Evolutionary conservation across 2,113 vertebrate genomes (phyloP).

Genomic region (Corythoichthys intestinalis): DNA sequence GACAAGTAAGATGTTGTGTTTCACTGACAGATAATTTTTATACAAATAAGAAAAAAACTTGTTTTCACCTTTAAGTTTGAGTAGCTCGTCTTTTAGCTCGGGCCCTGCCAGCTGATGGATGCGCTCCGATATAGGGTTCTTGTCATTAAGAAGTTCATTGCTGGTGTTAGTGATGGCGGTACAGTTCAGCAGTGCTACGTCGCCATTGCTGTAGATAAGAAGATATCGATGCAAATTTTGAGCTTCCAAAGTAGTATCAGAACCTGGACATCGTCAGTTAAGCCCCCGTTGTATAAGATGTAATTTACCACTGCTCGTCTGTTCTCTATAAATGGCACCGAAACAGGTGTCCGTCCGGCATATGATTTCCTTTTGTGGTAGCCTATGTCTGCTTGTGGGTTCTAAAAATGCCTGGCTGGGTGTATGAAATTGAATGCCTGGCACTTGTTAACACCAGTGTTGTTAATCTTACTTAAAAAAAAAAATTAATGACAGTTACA

Average conservation of each 20-base stretch:
- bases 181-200: slow-evolving; percentile 88
- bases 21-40: not conserved
- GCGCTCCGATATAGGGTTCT: slow-evolving; percentile 89
- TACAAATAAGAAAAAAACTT: not conserved
- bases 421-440: not conserved
- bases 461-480: too few relatives aligned
- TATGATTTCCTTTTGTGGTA: too few relatives aligned
- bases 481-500: too few relatives aligned
- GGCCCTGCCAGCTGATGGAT: slow-evolving; percentile 86
- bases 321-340: not conserved
- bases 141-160: slow-evolving; percentile 91
- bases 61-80: slow-evolving; percentile 87
- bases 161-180: slow-evolving; percentile 93
- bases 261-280: not conserved
- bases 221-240: not conserved
- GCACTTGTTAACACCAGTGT: not conserved
- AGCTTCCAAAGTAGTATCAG: not conserved
- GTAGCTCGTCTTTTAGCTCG: slow-evolving; percentile 87
- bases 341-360: not conserved
- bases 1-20: not conserved
- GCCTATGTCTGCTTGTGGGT: not conserved
- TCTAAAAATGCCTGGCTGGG: not conserved
- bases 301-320: not conserved
- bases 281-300: not conserved
- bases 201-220: slow-evolving; percentile 76